phyloP scores from a whole-genome alignment of 2,888 invertebrate species.

The Caenorhabditis afra region DNA sequence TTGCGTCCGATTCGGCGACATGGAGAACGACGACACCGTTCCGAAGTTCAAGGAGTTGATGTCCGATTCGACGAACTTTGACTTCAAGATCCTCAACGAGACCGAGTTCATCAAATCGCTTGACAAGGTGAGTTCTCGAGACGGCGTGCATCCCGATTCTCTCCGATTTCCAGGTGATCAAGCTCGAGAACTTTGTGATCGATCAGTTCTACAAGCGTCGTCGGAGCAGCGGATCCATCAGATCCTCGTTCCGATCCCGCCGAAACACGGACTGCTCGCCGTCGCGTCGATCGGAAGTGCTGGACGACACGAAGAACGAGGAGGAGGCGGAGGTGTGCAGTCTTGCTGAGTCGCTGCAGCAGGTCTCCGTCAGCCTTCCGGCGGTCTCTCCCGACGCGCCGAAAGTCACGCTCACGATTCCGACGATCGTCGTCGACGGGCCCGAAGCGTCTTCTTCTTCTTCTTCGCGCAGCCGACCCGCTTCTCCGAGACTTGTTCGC shows the following conservation, averaged over 20 bases:
- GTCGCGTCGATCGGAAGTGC: constrained; percentile 58
- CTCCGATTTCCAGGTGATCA: constrained; percentile 59
- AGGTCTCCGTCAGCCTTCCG: constrained; percentile 41
- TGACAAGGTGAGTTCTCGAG: constrained; percentile 62
- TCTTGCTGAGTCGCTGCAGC: constrained; percentile 53
- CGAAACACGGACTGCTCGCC: constrained; percentile 65
- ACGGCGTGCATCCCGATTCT: too few species aligned
- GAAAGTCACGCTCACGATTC: constrained; percentile 42
- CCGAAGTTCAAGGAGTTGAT: constrained; percentile 65
- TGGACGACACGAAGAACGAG: constrained; percentile 40
- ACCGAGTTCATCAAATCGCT: constrained; percentile 70
- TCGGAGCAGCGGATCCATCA: constrained; percentile 67
- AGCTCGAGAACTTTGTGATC: constrained; percentile 71
- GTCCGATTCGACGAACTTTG: constrained; percentile 67
- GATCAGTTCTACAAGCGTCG: constrained; percentile 72
- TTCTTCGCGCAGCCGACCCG: constrained; percentile 54
- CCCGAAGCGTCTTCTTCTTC: constrained; percentile 44
- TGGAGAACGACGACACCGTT: constrained; percentile 65
- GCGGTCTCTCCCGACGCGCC: constrained; percentile 14
- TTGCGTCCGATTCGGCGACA: constrained; percentile 67
- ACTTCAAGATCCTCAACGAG: constrained; percentile 70
- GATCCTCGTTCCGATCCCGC: constrained; percentile 68
- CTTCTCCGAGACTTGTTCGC: constrained; percentile 59
- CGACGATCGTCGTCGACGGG: constrained; percentile 63
- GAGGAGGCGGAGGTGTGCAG: constrained; percentile 43